Base-by-base conservation (phyloP, 2,888 invertebrate genomes). In the Disparrhopalites patrizii region DNA sequence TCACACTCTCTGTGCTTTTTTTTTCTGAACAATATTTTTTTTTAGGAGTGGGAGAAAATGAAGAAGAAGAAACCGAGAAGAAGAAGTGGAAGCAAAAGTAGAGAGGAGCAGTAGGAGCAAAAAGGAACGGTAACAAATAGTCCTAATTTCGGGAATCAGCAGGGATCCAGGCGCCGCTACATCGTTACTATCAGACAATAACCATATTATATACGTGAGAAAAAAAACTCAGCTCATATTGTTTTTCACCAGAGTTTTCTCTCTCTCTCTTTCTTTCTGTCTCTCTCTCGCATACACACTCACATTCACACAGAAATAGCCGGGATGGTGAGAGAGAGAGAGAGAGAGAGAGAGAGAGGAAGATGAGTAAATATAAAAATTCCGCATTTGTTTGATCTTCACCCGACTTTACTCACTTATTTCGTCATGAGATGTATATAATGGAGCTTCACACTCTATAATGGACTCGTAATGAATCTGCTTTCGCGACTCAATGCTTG, bases 101-200 rank as follows among this genome's bases (percentile, higher is more conserved):
- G 4, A 43, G n/a, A 7, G 15, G 33, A 23, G 30, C 31, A 57
- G 57, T 60, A 60, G 60, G 50, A 60, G 60, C 50, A 60, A 60
- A 20, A 52, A 70, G 70, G 68, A 68, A 71, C 68, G 72, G 75
- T 75, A 75, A 75, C 75, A 75, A 75, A 75, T 75, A 75, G 75
- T 74, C 73, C 73, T 75, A 75, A 75, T 75, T 74, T 75, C 71
- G 68, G 69, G 70, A 75, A 75, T 71, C 75, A 75, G 75, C 75
- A 72, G 75, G 75, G 75, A 68, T 68, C 71, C 71, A 73, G 75
- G 75, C 75, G 75, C 75, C 75, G 73, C 70, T 66, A 62, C 71
- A 72, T 73, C 72, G 71, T 73, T 72, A 69, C 75, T 70, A 73
- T 70, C 73, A 73, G 73, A 75, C 73, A 73, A 73, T 71, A 70